Evolutionary conservation across 2,797 vertebrate species (phyloP).

Genomic region (Parauchenoglanis punctatus): DNA sequence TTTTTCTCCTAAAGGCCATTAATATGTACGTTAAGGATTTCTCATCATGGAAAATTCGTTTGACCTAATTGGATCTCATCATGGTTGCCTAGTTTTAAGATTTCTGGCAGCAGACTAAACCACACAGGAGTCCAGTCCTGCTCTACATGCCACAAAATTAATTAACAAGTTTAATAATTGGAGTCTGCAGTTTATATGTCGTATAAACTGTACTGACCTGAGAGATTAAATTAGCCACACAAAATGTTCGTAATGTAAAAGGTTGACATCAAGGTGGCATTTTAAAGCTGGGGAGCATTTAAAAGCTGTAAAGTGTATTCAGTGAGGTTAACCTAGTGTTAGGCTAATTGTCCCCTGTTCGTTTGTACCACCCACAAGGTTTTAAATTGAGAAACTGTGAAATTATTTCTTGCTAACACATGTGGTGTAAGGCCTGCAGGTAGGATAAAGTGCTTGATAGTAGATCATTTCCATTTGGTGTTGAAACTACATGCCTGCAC

Average conservation of each 20-base stretch:
- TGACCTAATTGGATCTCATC: conserved; percentile 7
- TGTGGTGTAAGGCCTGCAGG: not conserved
- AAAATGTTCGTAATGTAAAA: conserved; percentile 4
- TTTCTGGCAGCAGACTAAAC: conserved; percentile 21
- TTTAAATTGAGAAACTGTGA: conserved; percentile 12
- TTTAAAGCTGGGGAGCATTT: conserved; percentile 3
- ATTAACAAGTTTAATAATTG: conserved; percentile 16
- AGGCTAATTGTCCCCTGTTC: conserved; percentile 7
- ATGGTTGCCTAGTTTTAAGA: conserved; percentile 17
- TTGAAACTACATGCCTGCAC: not conserved
- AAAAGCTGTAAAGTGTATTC: not conserved
- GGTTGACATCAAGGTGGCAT: not conserved
- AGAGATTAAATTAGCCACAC: not conserved
- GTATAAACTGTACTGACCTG: conserved; percentile 14
- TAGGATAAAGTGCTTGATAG: not conserved
- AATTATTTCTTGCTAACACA: not conserved
- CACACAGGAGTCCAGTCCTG: conserved; percentile 20
- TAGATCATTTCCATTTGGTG: no score
- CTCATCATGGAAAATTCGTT: not conserved
- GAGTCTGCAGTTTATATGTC: not conserved
- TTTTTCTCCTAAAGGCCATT: not conserved
- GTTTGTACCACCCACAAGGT: conserved; percentile 20
- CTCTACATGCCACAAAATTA: conserved; percentile 22
- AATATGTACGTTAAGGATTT: not conserved
- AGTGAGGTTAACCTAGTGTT: conserved; percentile 7